Evolutionary conservation across 2,113 vertebrate genomes (phyloP), one percentile per base, ranked within the genome.

Genomic region (Carassius carassius): DNA sequence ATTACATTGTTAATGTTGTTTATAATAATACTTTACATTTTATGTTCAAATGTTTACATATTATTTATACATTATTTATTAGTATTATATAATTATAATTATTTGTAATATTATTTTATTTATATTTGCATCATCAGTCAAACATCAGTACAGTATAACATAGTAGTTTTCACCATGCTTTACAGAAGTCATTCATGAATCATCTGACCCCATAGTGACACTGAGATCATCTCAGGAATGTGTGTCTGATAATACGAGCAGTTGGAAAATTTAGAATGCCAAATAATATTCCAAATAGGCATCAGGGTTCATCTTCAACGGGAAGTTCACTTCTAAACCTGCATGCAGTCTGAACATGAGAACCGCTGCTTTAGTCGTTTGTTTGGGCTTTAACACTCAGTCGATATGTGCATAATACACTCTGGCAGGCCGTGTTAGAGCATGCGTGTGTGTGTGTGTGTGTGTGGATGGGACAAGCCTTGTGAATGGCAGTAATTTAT

Each of bases 391-490:
- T 93, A 91, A 91, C 90, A 90, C 92, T 91, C 92, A 93, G 93
- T 92, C 94, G 94, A 94, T 94, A 93, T 90, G 89, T 91, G 90
- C 92, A 91, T 94, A 94, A 94, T 94, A 92, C 93, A 92, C 82
- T 49, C 23, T 21, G 32, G 70, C 65, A 72, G 76, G 9, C 23
- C 47, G 51, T 62, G 78, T 79, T 51, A 70, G 47, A 49, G 87
- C 75, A 63, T 62, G 84, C 32, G 75, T 67, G 85, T 83, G 88
- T 75, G 77, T 80, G 72, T 77, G 72, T 84, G 83, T 77, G 21
- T 94, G 92, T 93, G 94, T 94, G 92, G 90, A 95, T 92, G 84
- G 88, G 93, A 94, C 93, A 94, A 92, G 90, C 90, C 92, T 91
- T 94, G 93, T 93, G 92, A 91, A 88, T 83, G 87, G 87, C 91